Percentiles rank a stretch among this genome's conserved stretches.
These are phyloP conservation scores for Heliothis subflexa DNA, from an alignment of 1,140 invertebrate genomes.

Conservation along the genomic window DNA sequence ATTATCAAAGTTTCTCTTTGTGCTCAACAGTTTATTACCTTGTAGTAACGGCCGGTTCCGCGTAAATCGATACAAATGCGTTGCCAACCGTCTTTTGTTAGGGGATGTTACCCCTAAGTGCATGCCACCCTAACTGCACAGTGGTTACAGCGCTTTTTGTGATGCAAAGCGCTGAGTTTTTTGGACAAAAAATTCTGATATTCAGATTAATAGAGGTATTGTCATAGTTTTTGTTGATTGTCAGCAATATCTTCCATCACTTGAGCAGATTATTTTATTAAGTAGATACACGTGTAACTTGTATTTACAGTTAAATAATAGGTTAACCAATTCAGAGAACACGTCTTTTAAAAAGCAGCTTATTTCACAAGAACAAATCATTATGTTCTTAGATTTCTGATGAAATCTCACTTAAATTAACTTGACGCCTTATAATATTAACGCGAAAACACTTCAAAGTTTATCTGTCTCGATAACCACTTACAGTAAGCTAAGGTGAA, in stretches of 20 bases:
- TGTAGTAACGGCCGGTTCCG: slow-evolving; percentile 40
- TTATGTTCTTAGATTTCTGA: no score
- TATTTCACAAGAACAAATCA: neutral
- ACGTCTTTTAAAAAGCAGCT: neutral
- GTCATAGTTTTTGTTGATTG: slow-evolving; percentile 3
- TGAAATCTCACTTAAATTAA: neutral
- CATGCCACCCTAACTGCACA: slow-evolving; percentile 64
- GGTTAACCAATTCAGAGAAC: neutral
- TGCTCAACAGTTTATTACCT: slow-evolving; percentile 32
- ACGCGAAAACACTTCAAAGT: neutral
- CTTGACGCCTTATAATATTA: neutral
- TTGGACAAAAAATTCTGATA: neutral
- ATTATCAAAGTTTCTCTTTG: slow-evolving; percentile 4
- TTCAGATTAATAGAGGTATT: neutral
- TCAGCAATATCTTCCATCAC: neutral
- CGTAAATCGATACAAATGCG: slow-evolving; percentile 76
- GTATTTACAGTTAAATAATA: neutral
- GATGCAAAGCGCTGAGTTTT: slow-evolving; percentile 46
- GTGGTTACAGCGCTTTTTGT: slow-evolving; percentile 55
- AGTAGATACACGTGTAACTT: neutral
- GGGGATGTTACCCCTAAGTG: slow-evolving; percentile 66
- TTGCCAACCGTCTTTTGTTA: slow-evolving; percentile 76
- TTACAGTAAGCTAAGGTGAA: neutral
- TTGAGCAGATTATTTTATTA: neutral
- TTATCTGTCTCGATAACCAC: neutral